phyloP scores from a whole-genome alignment of 2,888 invertebrate genomes.

The Lordiphosa andalusiaca region DNA sequence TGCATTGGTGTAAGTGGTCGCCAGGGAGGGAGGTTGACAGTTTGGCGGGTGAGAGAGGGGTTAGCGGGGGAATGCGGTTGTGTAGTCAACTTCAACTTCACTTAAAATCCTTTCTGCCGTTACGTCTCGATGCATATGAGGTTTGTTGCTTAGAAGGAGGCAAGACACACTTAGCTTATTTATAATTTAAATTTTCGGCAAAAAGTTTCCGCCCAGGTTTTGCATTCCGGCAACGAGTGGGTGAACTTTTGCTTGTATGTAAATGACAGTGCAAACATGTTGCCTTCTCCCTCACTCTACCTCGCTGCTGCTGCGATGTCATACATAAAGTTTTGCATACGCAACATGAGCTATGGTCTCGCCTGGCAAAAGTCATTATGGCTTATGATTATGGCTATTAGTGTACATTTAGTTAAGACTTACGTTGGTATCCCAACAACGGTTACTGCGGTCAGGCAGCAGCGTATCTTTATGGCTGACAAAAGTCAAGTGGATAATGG shows the following conservation, averaged over 20 bases:
- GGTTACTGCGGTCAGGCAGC: no score
- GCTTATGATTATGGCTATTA: constrained; percentile 73
- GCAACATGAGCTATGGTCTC: constrained; percentile 38
- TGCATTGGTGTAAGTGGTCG: constrained; percentile 68
- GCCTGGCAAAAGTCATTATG: constrained; percentile 59
- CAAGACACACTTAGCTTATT: constrained; percentile 51
- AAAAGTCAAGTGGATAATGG: no score
- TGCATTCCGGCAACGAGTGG: constrained; percentile 70
- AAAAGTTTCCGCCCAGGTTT: constrained; percentile 65
- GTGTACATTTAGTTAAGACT: constrained; percentile 36
- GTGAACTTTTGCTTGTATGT: constrained; percentile 74
- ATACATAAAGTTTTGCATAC: constrained; percentile 63
- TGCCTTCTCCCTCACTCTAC: constrained; percentile 9
- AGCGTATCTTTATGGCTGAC: no score
- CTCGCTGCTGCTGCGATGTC: constrained; percentile 43
- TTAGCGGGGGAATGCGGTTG: constrained; percentile 52
- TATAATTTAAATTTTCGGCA: constrained; percentile 72
- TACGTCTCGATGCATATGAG: constrained; percentile 76
- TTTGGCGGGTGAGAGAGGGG: no score
- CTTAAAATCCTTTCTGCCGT: constrained; percentile 75
- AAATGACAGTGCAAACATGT: constrained; percentile 60
- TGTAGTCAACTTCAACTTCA: constrained; percentile 75
- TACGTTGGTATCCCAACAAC: not conserved
- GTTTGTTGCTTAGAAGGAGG: constrained; percentile 57
- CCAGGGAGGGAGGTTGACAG: constrained; percentile 11